Evolutionary conservation across 2,113 vertebrate species (phyloP).

Genomic region (Zosterops japonicus): DNA sequence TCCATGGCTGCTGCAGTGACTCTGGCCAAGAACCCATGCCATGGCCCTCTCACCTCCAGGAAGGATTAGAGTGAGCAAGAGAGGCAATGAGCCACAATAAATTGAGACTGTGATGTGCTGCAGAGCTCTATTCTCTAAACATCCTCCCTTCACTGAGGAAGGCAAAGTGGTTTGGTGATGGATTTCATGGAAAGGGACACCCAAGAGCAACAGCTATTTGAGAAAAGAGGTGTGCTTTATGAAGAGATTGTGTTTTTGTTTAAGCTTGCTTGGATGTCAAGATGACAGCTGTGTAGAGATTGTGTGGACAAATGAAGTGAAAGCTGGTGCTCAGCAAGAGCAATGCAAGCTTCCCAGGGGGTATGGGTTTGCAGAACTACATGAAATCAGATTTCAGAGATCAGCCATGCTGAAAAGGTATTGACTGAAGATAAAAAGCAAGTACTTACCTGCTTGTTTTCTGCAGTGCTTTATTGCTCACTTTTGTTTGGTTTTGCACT

Average conservation of each 20-base stretch:
- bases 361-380: constrained; percentile 32
- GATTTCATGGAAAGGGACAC: neutral
- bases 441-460: constrained; percentile 56
- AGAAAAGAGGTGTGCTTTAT: neutral
- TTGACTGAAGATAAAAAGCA: constrained; percentile 44
- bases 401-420: constrained; percentile 56
- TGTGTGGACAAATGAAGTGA: constrained; percentile 34
- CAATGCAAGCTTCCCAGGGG: constrained; percentile 18
- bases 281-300: neutral
- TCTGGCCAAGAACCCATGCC: neutral
- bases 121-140: neutral
- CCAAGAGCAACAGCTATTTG: neutral
- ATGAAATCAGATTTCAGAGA: constrained; percentile 38
- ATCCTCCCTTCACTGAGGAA: neutral
- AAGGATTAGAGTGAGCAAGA: neutral
- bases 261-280: neutral
- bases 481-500: constrained; percentile 18
- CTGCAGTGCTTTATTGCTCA: constrained; percentile 40
- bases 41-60: neutral
- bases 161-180: neutral
- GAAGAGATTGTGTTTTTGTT: constrained; percentile 17
- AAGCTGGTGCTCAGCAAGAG: constrained; percentile 19
- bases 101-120: neutral
- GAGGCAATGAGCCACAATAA: neutral
- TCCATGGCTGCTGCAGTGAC: neutral